These are phyloP conservation scores for Melanostoma scalare DNA, from an alignment of 2,888 invertebrate genomes.

Conservation along the genomic window DNA sequence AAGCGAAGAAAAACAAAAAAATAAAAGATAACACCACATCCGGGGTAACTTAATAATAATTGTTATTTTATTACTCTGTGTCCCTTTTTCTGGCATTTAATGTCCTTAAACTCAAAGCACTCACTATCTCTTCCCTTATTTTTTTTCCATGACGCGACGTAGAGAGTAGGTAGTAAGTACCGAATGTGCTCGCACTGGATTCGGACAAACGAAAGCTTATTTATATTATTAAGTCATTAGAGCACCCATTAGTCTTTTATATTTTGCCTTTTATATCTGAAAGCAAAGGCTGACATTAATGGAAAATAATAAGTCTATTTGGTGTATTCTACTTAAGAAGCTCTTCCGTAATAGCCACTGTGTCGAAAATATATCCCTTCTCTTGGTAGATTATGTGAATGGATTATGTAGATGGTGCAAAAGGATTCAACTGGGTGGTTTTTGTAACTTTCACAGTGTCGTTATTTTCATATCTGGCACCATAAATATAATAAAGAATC, in stretches of 20 bases:
- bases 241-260: conserved; percentile 26
- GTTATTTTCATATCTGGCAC: too few species aligned
- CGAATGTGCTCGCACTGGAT: conserved; percentile 39
- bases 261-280: not conserved
- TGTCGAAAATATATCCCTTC: too few species aligned
- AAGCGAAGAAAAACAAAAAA: not conserved
- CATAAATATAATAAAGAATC: too few species aligned
- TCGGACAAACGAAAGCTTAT: conserved; percentile 26
- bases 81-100: conserved; percentile 30
- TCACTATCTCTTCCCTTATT: not conserved
- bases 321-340: too few species aligned
- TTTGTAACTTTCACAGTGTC: too few species aligned
- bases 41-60: conserved; percentile 39
- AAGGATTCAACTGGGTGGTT: too few species aligned
- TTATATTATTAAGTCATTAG: conserved; percentile 67
- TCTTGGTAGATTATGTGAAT: too few species aligned
- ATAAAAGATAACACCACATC: conserved; percentile 1
- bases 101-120: conserved; percentile 31
- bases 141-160: not conserved
- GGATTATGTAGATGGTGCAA: too few species aligned
- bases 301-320: not conserved
- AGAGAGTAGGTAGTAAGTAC: conserved; percentile 26
- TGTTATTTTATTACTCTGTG: conserved; percentile 37
- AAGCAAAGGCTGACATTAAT: not conserved
- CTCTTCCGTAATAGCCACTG: too few species aligned